These are phyloP conservation scores for Tachyglossus aculeatus DNA, from an alignment of 2,797 vertebrate species.

Conservation along the genomic window DNA sequence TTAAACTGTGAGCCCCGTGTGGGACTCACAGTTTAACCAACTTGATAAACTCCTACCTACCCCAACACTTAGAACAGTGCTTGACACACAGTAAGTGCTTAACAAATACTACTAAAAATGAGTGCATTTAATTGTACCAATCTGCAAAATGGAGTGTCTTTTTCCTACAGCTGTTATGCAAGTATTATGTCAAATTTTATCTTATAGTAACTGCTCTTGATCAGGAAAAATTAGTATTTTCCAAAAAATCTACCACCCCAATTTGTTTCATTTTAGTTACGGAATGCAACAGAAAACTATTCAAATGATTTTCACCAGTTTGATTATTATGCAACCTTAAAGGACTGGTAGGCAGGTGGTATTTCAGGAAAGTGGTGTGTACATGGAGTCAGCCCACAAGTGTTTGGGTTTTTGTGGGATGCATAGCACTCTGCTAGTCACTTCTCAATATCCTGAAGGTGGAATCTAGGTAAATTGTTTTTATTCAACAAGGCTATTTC, in stretches of 20 bases:
- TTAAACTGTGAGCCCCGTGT: too few species aligned
- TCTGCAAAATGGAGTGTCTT: neutral
- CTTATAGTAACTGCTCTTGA: too few species aligned
- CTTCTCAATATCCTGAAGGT: constrained; percentile 27
- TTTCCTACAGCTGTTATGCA: neutral
- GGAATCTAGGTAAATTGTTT: neutral
- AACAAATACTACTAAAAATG: too few species aligned
- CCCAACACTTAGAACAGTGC: too few species aligned
- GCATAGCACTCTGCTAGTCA: too few species aligned
- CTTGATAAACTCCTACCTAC: too few species aligned
- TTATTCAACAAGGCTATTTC: constrained; percentile 10
- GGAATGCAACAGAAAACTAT: constrained; percentile 22
- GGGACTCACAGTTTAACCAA: too few species aligned
- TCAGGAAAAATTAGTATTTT: constrained; percentile 27
- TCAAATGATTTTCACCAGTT: neutral
- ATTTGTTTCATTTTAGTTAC: neutral
- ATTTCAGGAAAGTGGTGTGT: too few species aligned
- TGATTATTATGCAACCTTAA: neutral
- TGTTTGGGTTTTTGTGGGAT: too few species aligned
- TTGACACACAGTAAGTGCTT: too few species aligned
- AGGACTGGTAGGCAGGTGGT: constrained; percentile 12
- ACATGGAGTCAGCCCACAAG: too few species aligned
- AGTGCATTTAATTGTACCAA: constrained; percentile 11
- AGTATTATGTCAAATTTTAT: too few species aligned
- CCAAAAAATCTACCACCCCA: constrained; percentile 11